Evolutionary conservation across 2,113 vertebrate genomes (phyloP), one percentile per base, ranked within the genome.

Genomic region (Oriolus oriolus): DNA sequence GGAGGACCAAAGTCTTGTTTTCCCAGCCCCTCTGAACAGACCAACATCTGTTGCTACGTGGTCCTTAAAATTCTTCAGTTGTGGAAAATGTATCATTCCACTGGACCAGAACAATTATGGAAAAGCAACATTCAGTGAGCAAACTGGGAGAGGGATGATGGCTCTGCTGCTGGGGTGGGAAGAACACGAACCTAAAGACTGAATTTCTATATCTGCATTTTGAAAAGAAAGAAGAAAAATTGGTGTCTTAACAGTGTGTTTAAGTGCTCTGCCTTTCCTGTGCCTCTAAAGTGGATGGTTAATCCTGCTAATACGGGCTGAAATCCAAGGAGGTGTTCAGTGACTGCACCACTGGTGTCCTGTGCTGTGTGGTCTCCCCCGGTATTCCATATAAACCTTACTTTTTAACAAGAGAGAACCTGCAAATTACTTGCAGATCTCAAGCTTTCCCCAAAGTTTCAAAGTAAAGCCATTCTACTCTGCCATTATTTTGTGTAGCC

Each of bases 221-320:
- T 56, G 35, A 70, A 80, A 73, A 60, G 24, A 24, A 64, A 47
- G 16, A 35, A 70, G 63, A 56, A 33, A 27, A 53, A 44, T 19
- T 54, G 4, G 9, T 53, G 57, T 50, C 92, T 68, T 9, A 57
- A 95, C 35, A 13, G 50, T 37, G 22, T 74, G 42, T 77, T 93
- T 41, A 93, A 94, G 92, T 95, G 95, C 64, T 95, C 66, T 64
- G 33, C 45, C 73, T 97, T 95, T 95, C 66, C 66, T 96, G 90
- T 97, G 96, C 95, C 97, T 97, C 95, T 91, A n/a, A 90, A 69
- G 53, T 28, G 47, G 50, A 20, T 39, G 41, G 56, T 84, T 87
- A 78, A 78, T 69, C 69, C 69, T 73, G 44, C 50, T 49, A 16
- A 33, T 15, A 24, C 1, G 7, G 56, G 47, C n/a, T 71, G 83